These are phyloP conservation scores for Lycodopsis pacificus DNA, from an alignment of 2,797 vertebrate genomes.

Conservation along the genomic window DNA sequence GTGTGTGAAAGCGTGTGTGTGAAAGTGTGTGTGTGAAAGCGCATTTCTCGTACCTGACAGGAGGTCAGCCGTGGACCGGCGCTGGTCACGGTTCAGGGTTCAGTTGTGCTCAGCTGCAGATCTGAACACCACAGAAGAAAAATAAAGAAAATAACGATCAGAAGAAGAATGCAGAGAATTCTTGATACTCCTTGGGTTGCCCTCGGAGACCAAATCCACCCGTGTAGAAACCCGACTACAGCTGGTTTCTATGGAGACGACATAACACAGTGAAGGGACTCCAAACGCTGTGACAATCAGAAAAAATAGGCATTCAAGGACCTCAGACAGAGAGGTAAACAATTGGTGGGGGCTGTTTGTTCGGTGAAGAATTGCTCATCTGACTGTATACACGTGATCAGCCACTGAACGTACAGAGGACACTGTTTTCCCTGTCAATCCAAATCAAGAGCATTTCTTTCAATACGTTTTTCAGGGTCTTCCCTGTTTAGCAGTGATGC, in stretches of 20 bases:
- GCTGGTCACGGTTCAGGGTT: slow-evolving; percentile 69
- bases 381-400: neutral
- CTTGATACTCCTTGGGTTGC: slow-evolving; percentile 40
- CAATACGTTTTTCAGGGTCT: neutral
- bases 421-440: neutral
- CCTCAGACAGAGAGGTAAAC: neutral
- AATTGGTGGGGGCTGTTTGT: neutral
- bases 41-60: slow-evolving; percentile 68
- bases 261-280: slow-evolving; percentile 28
- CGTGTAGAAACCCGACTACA: slow-evolving; percentile 56
- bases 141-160: slow-evolving; percentile 50
- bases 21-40: neutral
- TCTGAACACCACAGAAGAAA: slow-evolving; percentile 51
- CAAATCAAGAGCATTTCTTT: neutral
- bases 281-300: slow-evolving; percentile 8
- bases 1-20: too few species aligned
- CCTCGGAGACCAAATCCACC: slow-evolving; percentile 64
- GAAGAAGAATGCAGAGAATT: slow-evolving; percentile 67
- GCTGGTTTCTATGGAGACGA: slow-evolving; percentile 60
- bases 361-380: neutral
- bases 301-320: neutral
- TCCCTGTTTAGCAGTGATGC: neutral
- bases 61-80: slow-evolving; percentile 59
- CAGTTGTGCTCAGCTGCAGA: slow-evolving; percentile 67
- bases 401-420: neutral